phyloP scores from a whole-genome alignment of 2,888 invertebrate species.

The Synanthedon formicaeformis region DNA sequence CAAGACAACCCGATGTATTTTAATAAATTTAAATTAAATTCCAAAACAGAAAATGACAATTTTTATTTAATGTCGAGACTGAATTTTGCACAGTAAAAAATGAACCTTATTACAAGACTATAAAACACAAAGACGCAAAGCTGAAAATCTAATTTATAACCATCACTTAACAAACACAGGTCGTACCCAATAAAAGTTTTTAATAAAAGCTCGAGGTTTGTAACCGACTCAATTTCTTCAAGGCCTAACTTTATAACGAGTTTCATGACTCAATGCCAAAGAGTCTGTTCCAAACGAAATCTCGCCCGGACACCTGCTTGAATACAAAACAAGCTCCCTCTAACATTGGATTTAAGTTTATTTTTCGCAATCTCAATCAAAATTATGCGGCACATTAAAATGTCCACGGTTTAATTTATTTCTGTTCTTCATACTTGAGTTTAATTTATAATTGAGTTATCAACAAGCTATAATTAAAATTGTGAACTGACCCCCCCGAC shows the following conservation, averaged over 20 bases:
- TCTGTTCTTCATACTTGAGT: no score
- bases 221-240: constrained; percentile 11
- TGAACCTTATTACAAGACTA: no score
- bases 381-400: constrained; percentile 9
- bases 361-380: background rate
- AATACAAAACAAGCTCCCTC: constrained; percentile 5
- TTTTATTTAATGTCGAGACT: no score
- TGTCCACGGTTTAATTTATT: background rate
- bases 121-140: no score
- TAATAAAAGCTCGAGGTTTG: constrained; percentile 1
- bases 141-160: background rate
- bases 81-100: no score
- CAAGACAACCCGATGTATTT: no score
- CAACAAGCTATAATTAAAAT: no score
- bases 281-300: constrained; percentile 2
- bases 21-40: no score
- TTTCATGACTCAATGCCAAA: constrained; percentile 6
- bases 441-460: no score
- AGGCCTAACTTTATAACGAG: constrained; percentile 13
- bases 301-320: constrained; percentile 7
- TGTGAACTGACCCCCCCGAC: no score
- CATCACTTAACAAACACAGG: background rate
- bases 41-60: no score
- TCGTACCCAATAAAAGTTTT: background rate
- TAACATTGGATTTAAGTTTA: background rate